Evolutionary conservation across 2,113 vertebrate genomes (phyloP).

Genomic region (Ia io): DNA sequence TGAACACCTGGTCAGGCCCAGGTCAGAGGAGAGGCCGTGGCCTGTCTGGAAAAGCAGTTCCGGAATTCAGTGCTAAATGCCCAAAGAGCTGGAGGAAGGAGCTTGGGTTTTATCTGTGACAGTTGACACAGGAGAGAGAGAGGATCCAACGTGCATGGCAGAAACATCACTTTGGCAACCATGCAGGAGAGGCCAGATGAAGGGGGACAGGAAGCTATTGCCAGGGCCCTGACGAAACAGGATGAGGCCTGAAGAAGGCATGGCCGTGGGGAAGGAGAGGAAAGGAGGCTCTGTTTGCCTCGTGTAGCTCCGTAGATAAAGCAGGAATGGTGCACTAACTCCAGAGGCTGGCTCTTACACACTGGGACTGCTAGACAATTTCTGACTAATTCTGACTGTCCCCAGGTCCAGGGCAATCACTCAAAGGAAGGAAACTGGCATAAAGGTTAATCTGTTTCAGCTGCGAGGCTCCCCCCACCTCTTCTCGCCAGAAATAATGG

Average conservation of each 20-base stretch:
- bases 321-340: not conserved
- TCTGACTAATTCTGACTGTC: constrained; percentile 43
- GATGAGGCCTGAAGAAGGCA: not conserved
- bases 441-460: constrained; percentile 68
- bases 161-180: not conserved
- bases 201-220: not conserved
- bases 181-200: not conserved
- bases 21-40: not conserved
- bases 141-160: not conserved
- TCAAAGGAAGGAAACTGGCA: constrained; percentile 67
- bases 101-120: not conserved
- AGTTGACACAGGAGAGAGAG: not conserved
- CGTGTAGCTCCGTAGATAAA: not conserved
- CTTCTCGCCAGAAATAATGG: constrained; percentile 48
- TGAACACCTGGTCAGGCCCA: no score
- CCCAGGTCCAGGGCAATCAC: constrained; percentile 21
- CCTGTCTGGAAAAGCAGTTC: not conserved
- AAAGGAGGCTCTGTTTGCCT: not conserved
- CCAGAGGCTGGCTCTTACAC: not conserved
- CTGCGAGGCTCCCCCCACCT: constrained; percentile 23
- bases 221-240: constrained; percentile 41
- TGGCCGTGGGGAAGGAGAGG: not conserved
- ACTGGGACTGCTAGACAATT: constrained; percentile 23
- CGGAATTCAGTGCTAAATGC: not conserved
- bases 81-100: not conserved